Percentiles rank a stretch among this genome's conserved stretches.
These are phyloP conservation scores for Spermophilus dauricus DNA, from an alignment of 2,113 vertebrate species.

Conservation along the genomic window DNA sequence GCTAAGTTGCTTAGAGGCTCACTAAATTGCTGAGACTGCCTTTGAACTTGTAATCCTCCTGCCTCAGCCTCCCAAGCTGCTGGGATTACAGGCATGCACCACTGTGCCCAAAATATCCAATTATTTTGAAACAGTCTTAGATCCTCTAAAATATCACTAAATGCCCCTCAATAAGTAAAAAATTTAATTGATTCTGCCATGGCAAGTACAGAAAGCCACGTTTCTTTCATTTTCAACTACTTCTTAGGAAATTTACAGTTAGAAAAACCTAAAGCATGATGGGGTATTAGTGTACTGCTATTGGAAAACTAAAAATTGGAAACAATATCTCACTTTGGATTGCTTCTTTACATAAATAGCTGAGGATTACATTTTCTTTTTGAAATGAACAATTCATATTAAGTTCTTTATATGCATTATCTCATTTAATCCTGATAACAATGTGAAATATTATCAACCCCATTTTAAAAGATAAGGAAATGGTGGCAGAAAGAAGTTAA, in stretches of 20 bases:
- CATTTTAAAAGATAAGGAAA: neutral
- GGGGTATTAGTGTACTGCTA: neutral
- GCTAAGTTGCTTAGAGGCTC: too few relatives aligned
- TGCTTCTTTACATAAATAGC: neutral
- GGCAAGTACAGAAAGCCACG: neutral
- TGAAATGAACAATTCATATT: slow-evolving; percentile 24
- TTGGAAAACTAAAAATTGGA: neutral
- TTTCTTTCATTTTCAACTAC: neutral
- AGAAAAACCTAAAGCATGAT: neutral
- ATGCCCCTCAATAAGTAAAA: neutral
- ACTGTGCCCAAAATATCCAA: neutral
- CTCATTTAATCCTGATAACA: neutral
- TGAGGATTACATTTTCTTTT: neutral
- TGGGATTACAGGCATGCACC: too few relatives aligned
- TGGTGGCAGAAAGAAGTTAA: neutral
- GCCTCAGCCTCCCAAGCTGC: too few relatives aligned
- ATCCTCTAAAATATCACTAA: neutral
- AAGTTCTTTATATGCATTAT: neutral
- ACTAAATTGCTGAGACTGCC: too few relatives aligned
- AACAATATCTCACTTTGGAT: neutral
- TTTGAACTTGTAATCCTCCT: too few relatives aligned
- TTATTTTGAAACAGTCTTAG: slow-evolving; percentile 42
- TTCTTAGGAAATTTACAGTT: neutral
- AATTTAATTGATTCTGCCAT: neutral
- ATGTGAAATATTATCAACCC: neutral